Base-by-base conservation (phyloP, 2,888 invertebrate species). In the Caenorhabditis uteleia region DNA sequence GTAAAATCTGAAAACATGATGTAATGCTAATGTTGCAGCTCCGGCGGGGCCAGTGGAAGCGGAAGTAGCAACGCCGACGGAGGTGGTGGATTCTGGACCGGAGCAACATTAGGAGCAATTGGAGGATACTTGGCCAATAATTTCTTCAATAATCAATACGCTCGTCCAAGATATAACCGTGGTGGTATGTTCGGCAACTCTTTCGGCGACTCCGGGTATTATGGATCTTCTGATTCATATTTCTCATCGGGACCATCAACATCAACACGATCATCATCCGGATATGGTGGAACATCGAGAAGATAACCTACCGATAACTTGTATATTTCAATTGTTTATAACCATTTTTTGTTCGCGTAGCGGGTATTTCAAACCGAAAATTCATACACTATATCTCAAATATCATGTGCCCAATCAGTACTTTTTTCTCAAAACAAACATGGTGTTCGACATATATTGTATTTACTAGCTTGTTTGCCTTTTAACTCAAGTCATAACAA, bases 51-150 rank as follows among this genome's bases (percentile, higher is more conserved):
- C 31, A 47, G 44, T 20, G 46, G 48, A 26, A 36, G n/a, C 14
- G 48, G 44, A 27, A 46, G 34, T 4, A 31, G 31, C 16, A 31
- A 45, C 29, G 27, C 27, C 20, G 16, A 20, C 10, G 48, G 47
- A 5, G 62, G 62, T 23, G 46, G 60, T 8, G 56, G 58, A 0
- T 73, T 74, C 58, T 70, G 78, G 78, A 61, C 66, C 8, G 77
- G 76, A 45, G 65, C 78, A 7, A 74, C 66, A 16, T 55, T 77
- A 26, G 77, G 80, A 23, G 80, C 78, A 0, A 55, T 78, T 8
- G 80, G 77, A 12, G 80, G 80, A 16, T 80, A 80, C 53, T 53
- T 79, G 1, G 68, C 61, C 2, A 40, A 40, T 6, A 47, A 18
- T 16, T 36, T 18, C n/a, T 26, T 47, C 25, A 47, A 47, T 16